Conservation (phyloP, 2,113 vertebrate genomes). For the Corythornis madagascariensis region DNA sequence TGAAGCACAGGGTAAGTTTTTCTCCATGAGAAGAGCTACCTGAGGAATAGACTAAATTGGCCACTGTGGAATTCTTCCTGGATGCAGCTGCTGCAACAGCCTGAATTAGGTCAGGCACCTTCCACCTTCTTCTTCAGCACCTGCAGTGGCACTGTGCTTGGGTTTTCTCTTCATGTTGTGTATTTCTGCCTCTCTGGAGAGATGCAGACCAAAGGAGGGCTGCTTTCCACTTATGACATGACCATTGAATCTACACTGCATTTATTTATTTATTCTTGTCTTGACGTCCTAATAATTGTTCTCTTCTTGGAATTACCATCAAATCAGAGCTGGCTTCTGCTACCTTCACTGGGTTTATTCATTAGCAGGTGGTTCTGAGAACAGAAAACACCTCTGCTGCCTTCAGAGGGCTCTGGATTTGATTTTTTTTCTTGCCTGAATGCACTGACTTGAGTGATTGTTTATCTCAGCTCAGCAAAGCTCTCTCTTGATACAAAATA, state of each 20-base stretch:
- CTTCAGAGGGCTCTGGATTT: not conserved
- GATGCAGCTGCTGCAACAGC: not conserved
- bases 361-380: not conserved
- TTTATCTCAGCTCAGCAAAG: slow-evolving; percentile 14
- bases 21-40: fast-evolving
- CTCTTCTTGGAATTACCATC: not conserved
- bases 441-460: not conserved
- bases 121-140: not conserved
- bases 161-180: not conserved
- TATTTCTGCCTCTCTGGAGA: not conserved
- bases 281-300: not conserved
- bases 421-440: slow-evolving; percentile 12
- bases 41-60: not conserved
- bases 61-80: not conserved
- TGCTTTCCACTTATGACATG: not conserved
- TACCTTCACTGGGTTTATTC: not conserved
- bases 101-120: not conserved
- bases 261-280: not conserved
- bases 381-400: slow-evolving; percentile 1
- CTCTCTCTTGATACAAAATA: not conserved
- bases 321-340: not conserved
- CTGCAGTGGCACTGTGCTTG: fast-evolving
- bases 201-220: not conserved
- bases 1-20: not conserved
- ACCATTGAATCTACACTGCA: not conserved